These are phyloP conservation scores for Mastacembelus armatus DNA, from an alignment of 2,797 vertebrate species.

Conservation along the genomic window DNA sequence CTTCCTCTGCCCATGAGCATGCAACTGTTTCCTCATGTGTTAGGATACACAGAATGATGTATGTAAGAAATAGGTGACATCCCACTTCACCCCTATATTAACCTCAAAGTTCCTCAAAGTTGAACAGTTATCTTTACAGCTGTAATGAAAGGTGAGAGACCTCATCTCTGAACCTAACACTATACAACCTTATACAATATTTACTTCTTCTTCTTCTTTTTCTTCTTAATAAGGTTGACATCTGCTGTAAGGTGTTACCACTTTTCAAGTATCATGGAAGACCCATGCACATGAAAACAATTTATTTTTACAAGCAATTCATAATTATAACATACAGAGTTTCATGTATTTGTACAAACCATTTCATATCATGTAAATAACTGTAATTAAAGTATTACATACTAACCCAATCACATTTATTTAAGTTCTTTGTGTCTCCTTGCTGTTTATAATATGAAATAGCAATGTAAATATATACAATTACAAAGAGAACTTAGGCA, in stretches of 20 bases:
- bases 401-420: no score
- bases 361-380: slow-evolving; percentile 7
- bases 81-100: slow-evolving; percentile 38
- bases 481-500: slow-evolving; percentile 18
- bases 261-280: not conserved
- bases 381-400: no score
- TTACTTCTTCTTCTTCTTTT: slow-evolving; percentile 1
- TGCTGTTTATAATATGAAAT: slow-evolving; percentile 56
- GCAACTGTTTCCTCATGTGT: slow-evolving; percentile 38
- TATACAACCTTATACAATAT: not conserved
- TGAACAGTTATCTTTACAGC: slow-evolving; percentile 19
- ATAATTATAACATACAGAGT: slow-evolving; percentile 13
- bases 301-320: slow-evolving; percentile 55
- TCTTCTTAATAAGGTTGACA: slow-evolving; percentile 11
- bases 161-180: slow-evolving; percentile 11
- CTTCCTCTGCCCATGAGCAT: slow-evolving; percentile 9
- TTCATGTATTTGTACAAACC: slow-evolving; percentile 27
- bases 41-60: slow-evolving; percentile 11
- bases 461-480: slow-evolving; percentile 37
- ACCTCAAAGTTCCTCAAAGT: slow-evolving; percentile 43
- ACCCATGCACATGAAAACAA: slow-evolving; percentile 10
- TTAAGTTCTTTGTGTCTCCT: not conserved
- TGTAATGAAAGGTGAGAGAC: slow-evolving; percentile 6
- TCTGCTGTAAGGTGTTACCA: slow-evolving; percentile 2
- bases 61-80: slow-evolving; percentile 43